Evolutionary conservation across 2,888 invertebrate genomes (phyloP).

Genomic region (Eutolmus rufibarbis): DNA sequence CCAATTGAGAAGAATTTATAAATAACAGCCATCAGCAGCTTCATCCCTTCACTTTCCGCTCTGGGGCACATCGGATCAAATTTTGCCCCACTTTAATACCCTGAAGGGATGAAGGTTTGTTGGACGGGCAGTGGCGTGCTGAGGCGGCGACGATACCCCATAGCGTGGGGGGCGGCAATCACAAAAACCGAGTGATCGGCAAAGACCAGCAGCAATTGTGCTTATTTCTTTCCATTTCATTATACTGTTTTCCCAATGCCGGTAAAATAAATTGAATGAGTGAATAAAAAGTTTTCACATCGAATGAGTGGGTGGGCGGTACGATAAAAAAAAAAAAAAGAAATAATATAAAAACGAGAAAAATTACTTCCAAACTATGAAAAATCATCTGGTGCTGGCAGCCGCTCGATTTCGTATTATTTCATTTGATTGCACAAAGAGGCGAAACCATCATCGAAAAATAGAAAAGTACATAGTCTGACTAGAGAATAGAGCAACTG

Average conservation of each 20-base stretch:
- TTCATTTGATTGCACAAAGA: slow-evolving; percentile 20
- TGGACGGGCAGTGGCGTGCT: background rate
- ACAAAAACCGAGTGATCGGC: background rate
- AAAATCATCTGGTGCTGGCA: slow-evolving; percentile 22
- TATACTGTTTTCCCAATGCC: background rate
- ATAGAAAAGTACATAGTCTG: background rate
- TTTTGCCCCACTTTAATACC: background rate
- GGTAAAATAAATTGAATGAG: slow-evolving; percentile 18
- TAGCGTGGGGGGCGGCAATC: background rate
- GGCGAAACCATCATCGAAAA: background rate
- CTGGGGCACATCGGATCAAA: background rate
- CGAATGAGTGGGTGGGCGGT: background rate
- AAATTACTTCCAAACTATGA: slow-evolving; percentile 25
- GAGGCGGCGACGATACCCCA: background rate
- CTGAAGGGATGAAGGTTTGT: background rate
- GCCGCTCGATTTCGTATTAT: slow-evolving; percentile 3
- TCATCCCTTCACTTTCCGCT: background rate
- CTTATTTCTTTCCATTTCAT: slow-evolving; percentile 6
- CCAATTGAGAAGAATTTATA: background rate
- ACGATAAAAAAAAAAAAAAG: background rate
- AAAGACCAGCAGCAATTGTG: background rate
- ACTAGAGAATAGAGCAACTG: background rate
- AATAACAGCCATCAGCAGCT: background rate
- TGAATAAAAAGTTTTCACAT: slow-evolving; percentile 4
- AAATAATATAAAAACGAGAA: background rate